Base-by-base conservation (phyloP, 2,113 vertebrate genomes). In the Oreochromis tanganicae region DNA sequence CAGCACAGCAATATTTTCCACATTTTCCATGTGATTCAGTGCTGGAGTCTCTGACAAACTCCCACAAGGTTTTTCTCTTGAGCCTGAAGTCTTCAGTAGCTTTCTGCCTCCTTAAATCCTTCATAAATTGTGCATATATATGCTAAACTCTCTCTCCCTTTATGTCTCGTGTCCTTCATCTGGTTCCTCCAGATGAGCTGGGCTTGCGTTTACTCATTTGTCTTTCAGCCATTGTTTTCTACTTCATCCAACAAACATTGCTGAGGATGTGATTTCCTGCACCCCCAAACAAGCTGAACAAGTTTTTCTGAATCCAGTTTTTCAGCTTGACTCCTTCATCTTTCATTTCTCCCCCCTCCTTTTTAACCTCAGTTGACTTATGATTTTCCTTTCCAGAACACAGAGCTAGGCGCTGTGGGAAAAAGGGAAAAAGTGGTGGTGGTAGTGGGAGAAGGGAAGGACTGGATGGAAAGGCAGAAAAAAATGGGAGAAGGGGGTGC, bases 331-430 rank as follows among this genome's bases (percentile, higher is more conserved):
- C 27, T 27, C 27, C 3, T 27, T 27, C 27, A 27, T 27, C 6
- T 34, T 34, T 34, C 6, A 14, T 78, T 36, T 55, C 21, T 16
- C 78, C n/a, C 68, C 48, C 24, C 81, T 36, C 24, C 13, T 55
- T 85, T 82, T 75, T 80, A 84, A 91, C 93, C 94, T 87, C 59
- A 55, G 79, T 38, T 81, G 92, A 92, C 90, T 91, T 87, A 48
- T 66, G 85, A 91, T 86, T 87, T 86, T 85, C 87, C 59, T 82
- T 66, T 89, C 56, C 71, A 71, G 85, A 88, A 88, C 88, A 89
- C 82, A 83, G 59, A 89, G 90, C 89, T 10, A 89, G 83, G 82
- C 89, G 85, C 88, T 94, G 94, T 95, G 95, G 95, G 95, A 95
- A 95, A 46, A 46, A 17, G 27, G 16, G 52, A 34, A 63, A 63